Conservation (phyloP, 2,888 invertebrate species). For the Eristalis pertinax region DNA sequence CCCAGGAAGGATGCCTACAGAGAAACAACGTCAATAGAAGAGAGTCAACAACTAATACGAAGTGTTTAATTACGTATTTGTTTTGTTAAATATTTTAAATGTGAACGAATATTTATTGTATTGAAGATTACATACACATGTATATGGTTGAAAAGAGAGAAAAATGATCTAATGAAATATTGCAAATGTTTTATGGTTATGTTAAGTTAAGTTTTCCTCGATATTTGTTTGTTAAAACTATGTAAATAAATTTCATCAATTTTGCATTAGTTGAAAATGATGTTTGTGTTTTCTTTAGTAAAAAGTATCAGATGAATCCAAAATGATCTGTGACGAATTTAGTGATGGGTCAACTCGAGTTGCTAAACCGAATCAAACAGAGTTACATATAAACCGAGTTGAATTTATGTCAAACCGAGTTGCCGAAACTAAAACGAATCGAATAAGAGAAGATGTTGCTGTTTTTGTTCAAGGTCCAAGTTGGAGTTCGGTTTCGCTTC, state of each 20-base stretch:
- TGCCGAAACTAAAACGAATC: too few relatives aligned
- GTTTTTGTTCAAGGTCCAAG: too few relatives aligned
- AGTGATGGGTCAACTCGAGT: too few relatives aligned
- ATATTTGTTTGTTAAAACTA: conserved; percentile 50
- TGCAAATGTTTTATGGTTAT: conserved; percentile 43
- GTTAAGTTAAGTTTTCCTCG: conserved; percentile 59
- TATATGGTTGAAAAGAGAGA: conserved; percentile 29
- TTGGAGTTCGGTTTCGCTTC: too few relatives aligned
- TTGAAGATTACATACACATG: conserved; percentile 17
- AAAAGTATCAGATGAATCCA: not conserved
- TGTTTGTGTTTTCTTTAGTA: not conserved
- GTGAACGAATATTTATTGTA: conserved; percentile 11
- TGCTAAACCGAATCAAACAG: too few relatives aligned
- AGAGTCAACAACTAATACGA: conserved; percentile 44
- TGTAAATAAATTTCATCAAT: conserved; percentile 70
- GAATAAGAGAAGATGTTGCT: too few relatives aligned
- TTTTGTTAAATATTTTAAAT: conserved; percentile 9
- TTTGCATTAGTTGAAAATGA: conserved; percentile 67
- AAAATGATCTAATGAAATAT: conserved; percentile 23
- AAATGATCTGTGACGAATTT: too few relatives aligned
- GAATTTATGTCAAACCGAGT: too few relatives aligned
- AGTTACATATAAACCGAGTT: too few relatives aligned
- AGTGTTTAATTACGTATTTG: conserved; percentile 28
- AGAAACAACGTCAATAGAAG: conserved; percentile 42
- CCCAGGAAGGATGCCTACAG: conserved; percentile 17